Base-by-base conservation (phyloP, 30 jellyfish, hydroid and myxozoan genomes). In the Rhopilema esculentum region DNA sequence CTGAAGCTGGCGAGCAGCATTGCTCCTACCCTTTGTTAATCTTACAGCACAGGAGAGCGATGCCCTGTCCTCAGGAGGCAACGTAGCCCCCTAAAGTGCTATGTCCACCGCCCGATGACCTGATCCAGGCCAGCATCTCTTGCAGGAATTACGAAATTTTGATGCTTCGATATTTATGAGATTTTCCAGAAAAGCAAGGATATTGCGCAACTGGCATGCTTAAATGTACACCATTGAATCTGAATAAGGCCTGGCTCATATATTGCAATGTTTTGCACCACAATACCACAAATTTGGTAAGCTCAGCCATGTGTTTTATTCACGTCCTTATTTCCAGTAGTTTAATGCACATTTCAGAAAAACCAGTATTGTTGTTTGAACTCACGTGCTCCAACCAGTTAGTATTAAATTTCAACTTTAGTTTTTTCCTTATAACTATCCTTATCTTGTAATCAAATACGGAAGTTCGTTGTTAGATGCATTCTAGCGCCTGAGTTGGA, bases 231-330 rank as follows among this genome's bases (percentile, higher is more conserved):
- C 23, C 16, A 8, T 48, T 50, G 83, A 17, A 51, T 20, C 32
- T 30, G 17, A 25, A n/a, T n/a, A n/a, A n/a, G n/a, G n/a, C 8
- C 32, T 18, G 21, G 15, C 24, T 69, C 16, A 1, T 1, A 22
- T 30, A 24, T 51, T 66, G 30, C 30, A 16, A 83, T 83, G 92
- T 83, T 83, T 71, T 83, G 92, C 52, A 83, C 92, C 12, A 82
- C 91, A 17, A 28, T 83, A 21, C 92, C 86, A 0, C 92, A 83
- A 85, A 49, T 83, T 7, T 83, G 92, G 92, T 83, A 40, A 49
- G 92, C 66, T 17, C 12, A 12, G 57, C 12, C 57, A 2, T 12
- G 57, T 40, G 12, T 2, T 12, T 12, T 40, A 6, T 2, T 2
- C 57, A 40, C 57, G 9, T 12, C 12, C 9, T 40, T 40, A 12